phyloP scores from a whole-genome alignment of 1,140 invertebrate species.

The Plodia interpunctella region DNA sequence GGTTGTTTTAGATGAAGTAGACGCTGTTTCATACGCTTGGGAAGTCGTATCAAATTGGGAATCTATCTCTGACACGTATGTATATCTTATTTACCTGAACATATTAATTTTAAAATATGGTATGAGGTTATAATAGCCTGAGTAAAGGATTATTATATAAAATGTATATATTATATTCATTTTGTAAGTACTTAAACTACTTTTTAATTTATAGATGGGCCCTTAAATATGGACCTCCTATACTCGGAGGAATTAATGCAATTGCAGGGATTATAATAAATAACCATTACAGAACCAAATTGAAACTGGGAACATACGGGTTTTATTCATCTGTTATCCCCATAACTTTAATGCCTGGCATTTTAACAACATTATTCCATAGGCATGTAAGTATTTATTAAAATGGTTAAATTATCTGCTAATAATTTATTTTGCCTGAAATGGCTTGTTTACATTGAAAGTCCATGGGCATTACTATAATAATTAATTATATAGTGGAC shows the following conservation, averaged over 20 bases:
- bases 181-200: too few species aligned
- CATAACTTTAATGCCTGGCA: constrained; percentile 49
- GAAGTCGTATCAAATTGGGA: constrained; percentile 53
- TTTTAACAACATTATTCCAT: constrained; percentile 55
- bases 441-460: too few species aligned
- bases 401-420: neutral
- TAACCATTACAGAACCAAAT: constrained; percentile 45
- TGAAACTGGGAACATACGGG: constrained; percentile 53
- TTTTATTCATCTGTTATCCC: constrained; percentile 55
- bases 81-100: constrained; percentile 6
- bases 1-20: constrained; percentile 41
- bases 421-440: too few species aligned
- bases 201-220: constrained; percentile 52
- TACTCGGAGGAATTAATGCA: constrained; percentile 49
- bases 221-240: constrained; percentile 39
- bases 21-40: constrained; percentile 53
- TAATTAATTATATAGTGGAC: too few species aligned
- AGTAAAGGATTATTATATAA: too few species aligned
- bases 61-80: constrained; percentile 47
- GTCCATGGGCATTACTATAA: too few species aligned
- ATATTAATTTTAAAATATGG: neutral
- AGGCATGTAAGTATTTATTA: constrained; percentile 51
- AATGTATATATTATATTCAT: too few species aligned
- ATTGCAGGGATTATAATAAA: constrained; percentile 55
- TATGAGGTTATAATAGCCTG: too few species aligned